Percentiles rank a stretch among this genome's conserved stretches.
These are phyloP conservation scores for Pachyuromys duprasi DNA, from an alignment of 2,797 vertebrate species.

Conservation along the genomic window DNA sequence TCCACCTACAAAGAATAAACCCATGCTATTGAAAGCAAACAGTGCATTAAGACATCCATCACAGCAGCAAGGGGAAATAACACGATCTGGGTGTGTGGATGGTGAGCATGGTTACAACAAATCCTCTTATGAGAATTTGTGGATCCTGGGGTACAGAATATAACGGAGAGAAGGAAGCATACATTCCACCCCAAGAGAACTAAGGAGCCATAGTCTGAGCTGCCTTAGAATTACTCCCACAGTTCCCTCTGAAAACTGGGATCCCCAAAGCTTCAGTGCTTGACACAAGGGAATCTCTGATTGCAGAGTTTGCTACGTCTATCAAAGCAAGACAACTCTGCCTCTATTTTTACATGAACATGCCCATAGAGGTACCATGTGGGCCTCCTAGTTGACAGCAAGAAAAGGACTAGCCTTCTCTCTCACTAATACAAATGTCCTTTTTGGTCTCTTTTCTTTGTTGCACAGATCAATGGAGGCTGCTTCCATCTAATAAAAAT, in stretches of 20 bases:
- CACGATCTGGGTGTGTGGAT: background rate
- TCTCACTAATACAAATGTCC: constrained; percentile 7
- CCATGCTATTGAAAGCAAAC: background rate
- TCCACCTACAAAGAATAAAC: background rate
- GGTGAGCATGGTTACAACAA: background rate
- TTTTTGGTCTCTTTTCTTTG: background rate
- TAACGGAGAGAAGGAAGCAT: background rate
- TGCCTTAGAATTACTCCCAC: background rate
- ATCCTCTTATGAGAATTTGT: background rate
- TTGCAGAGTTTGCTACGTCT: background rate
- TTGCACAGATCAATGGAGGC: constrained; percentile 58
- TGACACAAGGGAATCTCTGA: background rate
- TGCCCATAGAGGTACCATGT: background rate
- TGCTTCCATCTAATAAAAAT: constrained; percentile 66
- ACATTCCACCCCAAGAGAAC: background rate
- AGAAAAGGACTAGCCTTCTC: background rate
- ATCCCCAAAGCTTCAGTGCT: background rate
- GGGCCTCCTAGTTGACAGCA: background rate
- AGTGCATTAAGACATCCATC: background rate
- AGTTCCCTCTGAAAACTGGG: background rate
- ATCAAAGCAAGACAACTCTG: constrained; percentile 22
- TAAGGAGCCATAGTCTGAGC: background rate
- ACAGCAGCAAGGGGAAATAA: background rate
- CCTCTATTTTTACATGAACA: background rate
- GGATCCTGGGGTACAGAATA: fast-evolving